phyloP scores from a whole-genome alignment of 2,888 invertebrate species.

The Drosophila cyrtoloma region DNA sequence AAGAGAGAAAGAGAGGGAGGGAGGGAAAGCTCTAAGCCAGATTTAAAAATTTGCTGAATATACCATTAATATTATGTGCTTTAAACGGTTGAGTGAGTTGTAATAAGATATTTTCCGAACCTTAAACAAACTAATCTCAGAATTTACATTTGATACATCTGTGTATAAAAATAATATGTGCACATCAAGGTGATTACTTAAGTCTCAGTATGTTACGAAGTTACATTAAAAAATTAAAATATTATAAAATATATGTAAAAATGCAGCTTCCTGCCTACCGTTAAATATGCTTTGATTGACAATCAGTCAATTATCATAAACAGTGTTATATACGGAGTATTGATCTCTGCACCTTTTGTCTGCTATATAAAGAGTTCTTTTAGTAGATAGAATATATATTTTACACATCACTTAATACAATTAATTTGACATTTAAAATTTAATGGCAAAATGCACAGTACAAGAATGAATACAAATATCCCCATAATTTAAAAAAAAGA shows the following conservation, averaged over 20 bases:
- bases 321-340: background rate
- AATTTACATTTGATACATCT: background rate
- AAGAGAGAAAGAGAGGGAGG: background rate
- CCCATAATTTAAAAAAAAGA: slow-evolving; percentile 34
- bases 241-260: background rate
- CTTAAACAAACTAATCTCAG: background rate
- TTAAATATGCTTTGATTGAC: too few species aligned
- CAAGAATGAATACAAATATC: slow-evolving; percentile 9
- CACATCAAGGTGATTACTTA: background rate
- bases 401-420: slow-evolving; percentile 61
- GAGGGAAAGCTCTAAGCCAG: background rate
- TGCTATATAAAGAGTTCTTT: background rate
- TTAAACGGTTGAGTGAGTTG: background rate
- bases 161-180: too few species aligned
- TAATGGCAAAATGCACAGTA: slow-evolving; percentile 22
- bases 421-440: slow-evolving; percentile 61
- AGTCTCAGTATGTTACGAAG: background rate
- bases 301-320: background rate
- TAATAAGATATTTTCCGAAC: background rate
- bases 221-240: background rate
- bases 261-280: background rate
- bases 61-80: background rate
- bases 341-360: slow-evolving; percentile 8
- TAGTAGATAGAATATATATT: slow-evolving; percentile 15
- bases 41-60: background rate